phyloP scores from a whole-genome alignment of 2,888 invertebrate species.

The Brachypalpus laphriformis region DNA sequence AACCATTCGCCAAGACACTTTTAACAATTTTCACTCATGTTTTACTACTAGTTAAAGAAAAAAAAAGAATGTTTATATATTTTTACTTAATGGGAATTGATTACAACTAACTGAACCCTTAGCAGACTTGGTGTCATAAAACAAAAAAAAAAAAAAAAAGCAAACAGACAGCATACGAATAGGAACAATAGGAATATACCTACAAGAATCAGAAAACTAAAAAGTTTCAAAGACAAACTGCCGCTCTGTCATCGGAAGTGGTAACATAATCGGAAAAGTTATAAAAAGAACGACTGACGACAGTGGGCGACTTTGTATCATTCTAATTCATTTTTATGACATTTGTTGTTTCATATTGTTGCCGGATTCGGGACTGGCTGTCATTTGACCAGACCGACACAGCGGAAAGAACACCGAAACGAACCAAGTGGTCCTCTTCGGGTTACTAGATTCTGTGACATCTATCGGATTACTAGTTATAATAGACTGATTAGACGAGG shows the following conservation, averaged over 20 bases:
- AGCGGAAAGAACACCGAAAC: background rate
- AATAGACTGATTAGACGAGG: background rate
- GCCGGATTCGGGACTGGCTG: background rate
- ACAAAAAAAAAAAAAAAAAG: background rate
- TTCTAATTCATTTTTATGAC: constrained; percentile 44
- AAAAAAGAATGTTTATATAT: background rate
- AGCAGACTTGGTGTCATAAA: background rate
- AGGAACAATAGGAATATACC: background rate
- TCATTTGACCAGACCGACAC: constrained; percentile 12
- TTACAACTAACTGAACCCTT: background rate
- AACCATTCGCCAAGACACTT: background rate
- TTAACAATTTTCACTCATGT: constrained; percentile 7
- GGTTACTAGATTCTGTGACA: background rate
- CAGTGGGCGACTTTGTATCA: constrained; percentile 37
- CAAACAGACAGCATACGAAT: background rate
- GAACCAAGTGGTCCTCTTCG: background rate
- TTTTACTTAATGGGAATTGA: background rate
- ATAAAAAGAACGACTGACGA: constrained; percentile 21
- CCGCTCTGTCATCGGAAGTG: constrained; percentile 48
- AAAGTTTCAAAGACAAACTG: constrained; percentile 7
- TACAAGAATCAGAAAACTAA: background rate
- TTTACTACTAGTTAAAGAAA: background rate
- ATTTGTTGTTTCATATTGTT: constrained; percentile 1
- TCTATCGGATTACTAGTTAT: background rate
- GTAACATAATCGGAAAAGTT: constrained; percentile 44